Evolutionary conservation across 2,113 vertebrate genomes (phyloP).

Genomic region (Bostrychus sinensis): DNA sequence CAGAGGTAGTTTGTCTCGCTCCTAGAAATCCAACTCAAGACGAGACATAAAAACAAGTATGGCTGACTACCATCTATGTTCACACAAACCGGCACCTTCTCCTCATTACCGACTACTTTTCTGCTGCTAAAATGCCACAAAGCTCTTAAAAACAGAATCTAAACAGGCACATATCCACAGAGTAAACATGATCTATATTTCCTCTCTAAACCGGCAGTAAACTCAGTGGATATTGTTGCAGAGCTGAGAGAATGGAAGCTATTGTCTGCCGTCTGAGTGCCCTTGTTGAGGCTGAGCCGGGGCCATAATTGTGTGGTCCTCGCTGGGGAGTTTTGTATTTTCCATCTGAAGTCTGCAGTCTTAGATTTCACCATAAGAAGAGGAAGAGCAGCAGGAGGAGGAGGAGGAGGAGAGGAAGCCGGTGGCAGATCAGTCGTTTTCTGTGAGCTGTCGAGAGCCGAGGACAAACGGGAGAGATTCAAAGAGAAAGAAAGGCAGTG

Average conservation of each 20-base stretch:
- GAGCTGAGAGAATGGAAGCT: constrained; percentile 14
- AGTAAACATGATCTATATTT: too few relatives aligned
- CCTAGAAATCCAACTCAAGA: too few relatives aligned
- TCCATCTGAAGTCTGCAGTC: constrained; percentile 62
- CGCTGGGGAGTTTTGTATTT: constrained; percentile 62
- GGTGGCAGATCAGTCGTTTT: constrained; percentile 52
- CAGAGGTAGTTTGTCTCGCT: too few relatives aligned
- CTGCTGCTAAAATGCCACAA: too few relatives aligned
- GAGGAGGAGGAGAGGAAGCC: constrained; percentile 42
- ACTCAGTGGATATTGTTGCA: neutral
- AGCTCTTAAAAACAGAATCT: too few relatives aligned
- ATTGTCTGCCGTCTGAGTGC: constrained; percentile 8
- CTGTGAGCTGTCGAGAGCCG: constrained; percentile 21
- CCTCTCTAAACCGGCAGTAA: neutral
- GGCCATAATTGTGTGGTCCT: constrained; percentile 62
- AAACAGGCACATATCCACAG: too few relatives aligned
- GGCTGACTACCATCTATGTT: too few relatives aligned
- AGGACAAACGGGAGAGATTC: constrained; percentile 31
- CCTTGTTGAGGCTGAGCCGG: constrained; percentile 59
- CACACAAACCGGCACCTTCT: too few relatives aligned
- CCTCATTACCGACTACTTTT: too few relatives aligned
- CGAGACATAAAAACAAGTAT: too few relatives aligned
- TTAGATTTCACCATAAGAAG: constrained; percentile 61
- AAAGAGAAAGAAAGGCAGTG: constrained; percentile 16
- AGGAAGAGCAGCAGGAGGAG: neutral